Percentiles rank a stretch among this genome's conserved stretches.
Conservation (phyloP, 2,797 vertebrate species). For the Callimico goeldii region DNA sequence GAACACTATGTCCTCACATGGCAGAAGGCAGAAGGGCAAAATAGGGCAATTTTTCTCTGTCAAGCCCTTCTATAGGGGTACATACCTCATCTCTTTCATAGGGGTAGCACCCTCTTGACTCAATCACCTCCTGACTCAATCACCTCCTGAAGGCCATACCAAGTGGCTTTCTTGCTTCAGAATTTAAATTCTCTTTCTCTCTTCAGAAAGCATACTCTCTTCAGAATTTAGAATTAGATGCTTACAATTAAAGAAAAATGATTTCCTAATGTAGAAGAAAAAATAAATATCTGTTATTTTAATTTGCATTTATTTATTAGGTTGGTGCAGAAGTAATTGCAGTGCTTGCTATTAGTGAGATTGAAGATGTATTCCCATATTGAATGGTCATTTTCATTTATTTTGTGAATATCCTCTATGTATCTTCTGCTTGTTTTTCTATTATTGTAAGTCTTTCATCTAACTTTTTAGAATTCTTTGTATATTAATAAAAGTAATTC, state of each 20-base stretch:
- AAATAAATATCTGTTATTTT: neutral
- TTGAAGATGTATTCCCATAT: neutral
- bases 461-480: neutral
- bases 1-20: too few species aligned
- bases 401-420: neutral
- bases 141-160: neutral
- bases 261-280: neutral
- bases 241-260: neutral
- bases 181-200: neutral
- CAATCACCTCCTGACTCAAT: neutral
- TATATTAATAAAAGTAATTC: neutral
- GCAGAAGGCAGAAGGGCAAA: neutral
- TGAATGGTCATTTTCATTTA: neutral
- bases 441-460: neutral
- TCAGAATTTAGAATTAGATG: neutral
- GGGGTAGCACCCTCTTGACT: neutral
- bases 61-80: neutral
- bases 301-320: conserved; percentile 7
- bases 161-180: neutral
- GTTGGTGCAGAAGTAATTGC: neutral
- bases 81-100: neutral
- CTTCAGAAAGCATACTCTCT: neutral
- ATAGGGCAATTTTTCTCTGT: too few species aligned
- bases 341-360: neutral
- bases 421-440: neutral